Evolutionary conservation across 2,888 invertebrate species (phyloP).

Genomic region (Luperina nickerlii): DNA sequence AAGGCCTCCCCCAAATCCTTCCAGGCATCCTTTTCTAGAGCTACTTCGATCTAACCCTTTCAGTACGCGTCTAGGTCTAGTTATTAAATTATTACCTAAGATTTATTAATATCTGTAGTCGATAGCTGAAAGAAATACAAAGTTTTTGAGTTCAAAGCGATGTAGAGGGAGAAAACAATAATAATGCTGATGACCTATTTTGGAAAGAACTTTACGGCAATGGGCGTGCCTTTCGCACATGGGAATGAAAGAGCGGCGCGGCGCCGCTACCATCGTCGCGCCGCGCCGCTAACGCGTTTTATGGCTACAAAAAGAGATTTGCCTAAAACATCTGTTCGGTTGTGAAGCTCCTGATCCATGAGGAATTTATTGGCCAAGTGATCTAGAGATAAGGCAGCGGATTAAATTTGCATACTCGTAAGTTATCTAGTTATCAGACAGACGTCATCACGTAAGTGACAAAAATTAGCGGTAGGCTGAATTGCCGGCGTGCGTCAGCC

Average conservation of each 20-base stretch:
- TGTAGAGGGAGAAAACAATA: neutral
- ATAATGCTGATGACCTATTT: conserved; percentile 3
- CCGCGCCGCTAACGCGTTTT: neutral
- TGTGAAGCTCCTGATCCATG: conserved; percentile 9
- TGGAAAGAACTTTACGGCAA: conserved; percentile 7
- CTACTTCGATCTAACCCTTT: neutral
- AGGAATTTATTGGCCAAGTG: neutral
- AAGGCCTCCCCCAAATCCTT: neutral
- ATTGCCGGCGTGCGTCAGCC: conserved; percentile 80
- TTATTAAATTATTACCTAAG: neutral
- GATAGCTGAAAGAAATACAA: neutral
- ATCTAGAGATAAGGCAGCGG: conserved; percentile 29
- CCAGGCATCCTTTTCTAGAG: neutral
- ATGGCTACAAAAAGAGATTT: conserved; percentile 7
- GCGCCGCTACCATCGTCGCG: neutral
- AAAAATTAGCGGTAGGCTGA: conserved; percentile 75
- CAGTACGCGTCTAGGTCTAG: neutral
- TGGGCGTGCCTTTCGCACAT: conserved; percentile 1
- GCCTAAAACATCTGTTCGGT: neutral
- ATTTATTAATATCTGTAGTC: conserved; percentile 11
- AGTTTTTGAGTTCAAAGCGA: neutral
- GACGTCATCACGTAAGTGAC: conserved; percentile 80
- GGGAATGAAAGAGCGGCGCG: conserved; percentile 12
- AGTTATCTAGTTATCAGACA: conserved; percentile 60
- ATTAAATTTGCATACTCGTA: conserved; percentile 17